phyloP scores from a whole-genome alignment of 2,113 vertebrate species.

The Pitta sordida region DNA sequence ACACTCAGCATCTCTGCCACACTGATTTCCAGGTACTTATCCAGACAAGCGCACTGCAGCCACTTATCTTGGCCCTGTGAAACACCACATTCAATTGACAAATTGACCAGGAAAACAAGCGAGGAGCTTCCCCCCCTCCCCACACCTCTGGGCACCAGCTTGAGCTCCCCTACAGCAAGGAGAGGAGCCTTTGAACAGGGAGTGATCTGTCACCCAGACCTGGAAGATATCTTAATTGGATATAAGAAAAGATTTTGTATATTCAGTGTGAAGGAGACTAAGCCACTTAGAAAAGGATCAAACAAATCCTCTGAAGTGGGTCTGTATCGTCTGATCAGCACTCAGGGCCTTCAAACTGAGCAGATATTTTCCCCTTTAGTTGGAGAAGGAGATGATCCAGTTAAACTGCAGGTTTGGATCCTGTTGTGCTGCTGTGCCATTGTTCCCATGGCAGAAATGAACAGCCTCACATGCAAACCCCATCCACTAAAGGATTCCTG shows the following conservation, averaged over 20 bases:
- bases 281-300: constrained; percentile 28
- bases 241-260: constrained; percentile 5
- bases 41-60: background rate
- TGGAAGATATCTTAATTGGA: background rate
- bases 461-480: accelerated
- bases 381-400: background rate
- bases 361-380: background rate
- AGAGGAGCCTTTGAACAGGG: background rate
- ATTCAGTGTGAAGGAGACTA: constrained; percentile 11
- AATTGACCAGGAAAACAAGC: background rate
- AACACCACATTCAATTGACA: background rate
- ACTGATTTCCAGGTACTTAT: background rate
- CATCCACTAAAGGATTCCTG: accelerated
- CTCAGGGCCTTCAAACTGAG: background rate
- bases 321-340: background rate
- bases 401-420: background rate
- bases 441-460: background rate
- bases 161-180: background rate
- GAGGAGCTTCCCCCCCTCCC: background rate
- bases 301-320: background rate
- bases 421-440: accelerated
- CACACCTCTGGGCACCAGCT: accelerated
- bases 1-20: accelerated
- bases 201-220: background rate
- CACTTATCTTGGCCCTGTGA: background rate